phyloP scores from a whole-genome alignment of 2,888 invertebrate species.

The Pomacea canaliculata region DNA sequence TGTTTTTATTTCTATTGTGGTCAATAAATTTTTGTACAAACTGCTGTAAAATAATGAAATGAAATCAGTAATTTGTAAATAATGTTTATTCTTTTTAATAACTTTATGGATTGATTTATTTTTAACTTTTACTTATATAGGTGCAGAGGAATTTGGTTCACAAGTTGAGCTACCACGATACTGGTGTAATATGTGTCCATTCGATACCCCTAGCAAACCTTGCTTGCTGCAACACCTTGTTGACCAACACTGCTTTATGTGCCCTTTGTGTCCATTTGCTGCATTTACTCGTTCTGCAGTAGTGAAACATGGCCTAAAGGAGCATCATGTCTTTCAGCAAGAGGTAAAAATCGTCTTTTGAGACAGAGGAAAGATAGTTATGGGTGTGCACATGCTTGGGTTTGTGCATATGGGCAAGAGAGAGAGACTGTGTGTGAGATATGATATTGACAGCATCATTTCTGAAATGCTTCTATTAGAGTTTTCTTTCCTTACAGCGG shows the following conservation, averaged over 20 bases:
- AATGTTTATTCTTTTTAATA: background rate
- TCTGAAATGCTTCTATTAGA: too few relatives aligned
- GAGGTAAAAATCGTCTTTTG: background rate
- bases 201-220: conserved; percentile 20
- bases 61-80: background rate
- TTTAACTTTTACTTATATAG: background rate
- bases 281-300: conserved; percentile 9
- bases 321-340: conserved; percentile 5
- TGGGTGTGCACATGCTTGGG: conserved; percentile 8
- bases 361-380: background rate
- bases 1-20: background rate
- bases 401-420: background rate
- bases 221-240: conserved; percentile 16
- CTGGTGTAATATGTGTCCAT: conserved; percentile 23
- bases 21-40: background rate
- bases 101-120: background rate
- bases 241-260: conserved; percentile 14
- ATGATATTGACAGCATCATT: too few relatives aligned
- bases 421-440: background rate
- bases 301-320: background rate
- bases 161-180: conserved; percentile 8
- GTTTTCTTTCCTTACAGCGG: too few relatives aligned
- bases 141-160: conserved; percentile 14
- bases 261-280: conserved; percentile 7
- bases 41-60: background rate